These are phyloP conservation scores for Ctenopoma kingsleyae DNA, from an alignment of 2,797 vertebrate genomes.

Conservation along the genomic window DNA sequence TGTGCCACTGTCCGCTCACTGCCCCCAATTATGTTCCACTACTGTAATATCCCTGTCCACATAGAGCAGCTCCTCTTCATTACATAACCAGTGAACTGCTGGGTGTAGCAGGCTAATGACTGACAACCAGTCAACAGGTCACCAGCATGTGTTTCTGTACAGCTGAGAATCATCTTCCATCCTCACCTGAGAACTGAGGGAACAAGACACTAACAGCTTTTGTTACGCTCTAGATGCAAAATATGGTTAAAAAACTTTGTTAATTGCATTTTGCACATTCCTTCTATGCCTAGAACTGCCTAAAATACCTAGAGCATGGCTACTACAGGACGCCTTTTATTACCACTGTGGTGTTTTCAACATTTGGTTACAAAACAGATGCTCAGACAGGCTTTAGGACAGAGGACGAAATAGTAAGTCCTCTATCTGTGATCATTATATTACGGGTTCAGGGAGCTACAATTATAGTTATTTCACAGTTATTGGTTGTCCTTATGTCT, in stretches of 20 bases:
- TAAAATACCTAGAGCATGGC: too few relatives aligned
- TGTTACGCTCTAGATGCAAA: not conserved
- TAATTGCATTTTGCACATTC: too few relatives aligned
- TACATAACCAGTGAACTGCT: slow-evolving; percentile 52
- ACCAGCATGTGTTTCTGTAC: slow-evolving; percentile 27
- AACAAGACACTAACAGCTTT: not conserved
- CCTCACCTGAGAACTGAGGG: slow-evolving; percentile 25
- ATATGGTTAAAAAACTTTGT: not conserved
- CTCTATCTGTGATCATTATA: too few relatives aligned
- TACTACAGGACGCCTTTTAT: too few relatives aligned
- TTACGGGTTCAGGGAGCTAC: too few relatives aligned
- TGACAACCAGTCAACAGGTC: slow-evolving; percentile 45
- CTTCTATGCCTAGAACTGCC: too few relatives aligned
- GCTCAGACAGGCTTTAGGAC: too few relatives aligned
- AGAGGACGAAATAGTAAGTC: too few relatives aligned
- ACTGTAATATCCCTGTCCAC: slow-evolving; percentile 40
- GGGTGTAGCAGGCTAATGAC: slow-evolving; percentile 54
- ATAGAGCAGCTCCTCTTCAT: slow-evolving; percentile 49
- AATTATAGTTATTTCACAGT: too few relatives aligned
- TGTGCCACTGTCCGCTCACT: slow-evolving; percentile 22
- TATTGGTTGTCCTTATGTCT: too few relatives aligned
- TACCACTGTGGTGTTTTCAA: too few relatives aligned
- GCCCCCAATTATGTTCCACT: slow-evolving; percentile 37
- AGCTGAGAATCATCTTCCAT: slow-evolving; percentile 19
- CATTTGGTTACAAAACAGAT: too few relatives aligned